These are phyloP conservation scores for Melinopterus prodromus DNA, from an alignment of 2,888 invertebrate species.

Conservation along the genomic window DNA sequence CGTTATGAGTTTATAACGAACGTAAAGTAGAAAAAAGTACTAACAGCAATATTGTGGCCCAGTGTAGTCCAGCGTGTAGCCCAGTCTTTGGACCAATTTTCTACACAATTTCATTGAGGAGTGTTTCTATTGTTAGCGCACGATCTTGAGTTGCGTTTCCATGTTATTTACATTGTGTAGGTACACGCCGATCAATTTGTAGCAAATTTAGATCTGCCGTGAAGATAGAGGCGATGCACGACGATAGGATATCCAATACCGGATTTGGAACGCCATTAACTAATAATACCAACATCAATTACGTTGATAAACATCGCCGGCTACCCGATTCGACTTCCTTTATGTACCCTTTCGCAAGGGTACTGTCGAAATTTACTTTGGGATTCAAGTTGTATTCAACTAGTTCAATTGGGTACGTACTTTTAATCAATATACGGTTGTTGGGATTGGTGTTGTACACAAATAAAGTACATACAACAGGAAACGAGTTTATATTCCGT, in stretches of 20 bases:
- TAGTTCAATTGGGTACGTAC: neutral
- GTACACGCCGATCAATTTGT: neutral
- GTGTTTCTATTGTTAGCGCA: neutral
- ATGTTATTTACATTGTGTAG: neutral
- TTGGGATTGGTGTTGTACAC: too few relatives aligned
- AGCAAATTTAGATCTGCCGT: neutral
- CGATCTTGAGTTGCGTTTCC: neutral
- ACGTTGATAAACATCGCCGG: neutral
- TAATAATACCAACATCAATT: slow-evolving; percentile 4
- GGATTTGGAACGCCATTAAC: neutral
- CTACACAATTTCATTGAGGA: too few relatives aligned
- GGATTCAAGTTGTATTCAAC: neutral
- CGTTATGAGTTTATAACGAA: too few relatives aligned
- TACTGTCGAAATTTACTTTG: neutral
- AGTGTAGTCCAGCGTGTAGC: too few relatives aligned
- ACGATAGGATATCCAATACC: neutral
- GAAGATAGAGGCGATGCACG: neutral
- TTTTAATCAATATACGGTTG: neutral
- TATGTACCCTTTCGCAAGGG: neutral
- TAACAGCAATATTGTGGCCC: too few relatives aligned
- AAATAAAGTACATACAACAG: too few relatives aligned
- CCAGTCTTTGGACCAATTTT: too few relatives aligned
- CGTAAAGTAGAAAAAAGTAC: too few relatives aligned
- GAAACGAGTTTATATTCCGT: too few relatives aligned
- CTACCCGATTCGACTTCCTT: neutral